Base-by-base conservation (phyloP, 2,888 invertebrate species). In the Pogonocherus hispidulus region DNA sequence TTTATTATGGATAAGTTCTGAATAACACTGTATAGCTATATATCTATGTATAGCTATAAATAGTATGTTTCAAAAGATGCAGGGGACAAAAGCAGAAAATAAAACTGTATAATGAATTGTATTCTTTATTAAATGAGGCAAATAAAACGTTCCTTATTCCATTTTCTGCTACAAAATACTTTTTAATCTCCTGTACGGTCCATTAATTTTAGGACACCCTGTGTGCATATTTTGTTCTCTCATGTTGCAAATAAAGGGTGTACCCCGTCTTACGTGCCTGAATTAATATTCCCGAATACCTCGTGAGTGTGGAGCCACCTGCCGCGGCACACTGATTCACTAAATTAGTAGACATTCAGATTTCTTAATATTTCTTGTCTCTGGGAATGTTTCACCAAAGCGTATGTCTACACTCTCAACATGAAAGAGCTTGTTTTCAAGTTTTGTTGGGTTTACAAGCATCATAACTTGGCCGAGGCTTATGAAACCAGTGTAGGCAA, bases 331-430 rank as follows among this genome's bases (percentile, higher is more conserved):
- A 79, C 79, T 81, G 81, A 82, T 83, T 80, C 80, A 81, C 77
- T 82, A 83, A 83, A 83, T 82, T 82, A 82, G 82, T 81, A 78
- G 79, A 78, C 79, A 78, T 79, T 77, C 73, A 79, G 78, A 82
- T 82, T 82, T 82, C 81, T 81, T 80, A 81, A 82, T 82, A 82
- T 79, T 80, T 80, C 81, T 81, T 82, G 79, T 81, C 79, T 76
- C 74, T 72, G 76, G 71, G 75, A 78, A 79, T 80, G 77, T 76
- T 76, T 72, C 73, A 76, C 74, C 62, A 63, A 60, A 70, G 76
- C 80, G 78, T 79, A 78, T 79, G 80, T 78, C 78, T 79, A 73
- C 79, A 76, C 79, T 79, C 78, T 79, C 78, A 76, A 71, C 78
- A 74, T 70, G 63, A 75, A 73, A 71, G 74, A 49, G 59, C 67